phyloP scores from a whole-genome alignment of 2,888 invertebrate genomes.

The Caenorhabditis auriculariae region DNA sequence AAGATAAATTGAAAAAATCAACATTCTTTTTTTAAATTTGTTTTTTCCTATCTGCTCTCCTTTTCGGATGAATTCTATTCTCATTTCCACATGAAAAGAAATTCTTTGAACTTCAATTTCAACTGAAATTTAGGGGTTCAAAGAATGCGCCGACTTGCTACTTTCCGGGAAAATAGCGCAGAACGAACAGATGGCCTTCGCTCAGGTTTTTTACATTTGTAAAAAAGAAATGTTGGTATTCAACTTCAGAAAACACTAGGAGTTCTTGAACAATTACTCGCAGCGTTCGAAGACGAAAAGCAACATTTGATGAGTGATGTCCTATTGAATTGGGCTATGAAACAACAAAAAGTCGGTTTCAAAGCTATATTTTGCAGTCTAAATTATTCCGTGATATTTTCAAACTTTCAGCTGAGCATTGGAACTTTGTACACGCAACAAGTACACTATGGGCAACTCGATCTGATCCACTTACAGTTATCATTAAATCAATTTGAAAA shows the following conservation, averaged over 20 bases:
- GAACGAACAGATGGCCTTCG: constrained; percentile 41
- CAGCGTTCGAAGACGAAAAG: constrained; percentile 59
- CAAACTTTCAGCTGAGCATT: constrained; percentile 47
- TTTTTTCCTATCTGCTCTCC: too few species aligned
- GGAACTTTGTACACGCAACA: constrained; percentile 60
- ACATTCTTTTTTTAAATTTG: too few species aligned
- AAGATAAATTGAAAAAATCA: too few species aligned
- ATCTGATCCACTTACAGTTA: constrained; percentile 56
- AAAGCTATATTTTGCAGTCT: not conserved
- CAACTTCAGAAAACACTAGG: constrained; percentile 30
- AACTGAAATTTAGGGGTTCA: constrained; percentile 51
- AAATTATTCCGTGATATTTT: not conserved
- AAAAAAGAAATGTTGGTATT: constrained; percentile 1
- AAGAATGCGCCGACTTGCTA: constrained; percentile 58
- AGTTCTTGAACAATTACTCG: constrained; percentile 38
- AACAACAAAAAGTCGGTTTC: constrained; percentile 50
- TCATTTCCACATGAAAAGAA: too few species aligned
- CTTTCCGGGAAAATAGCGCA: constrained; percentile 47
- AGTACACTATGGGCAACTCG: constrained; percentile 55
- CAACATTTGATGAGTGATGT: constrained; percentile 62
- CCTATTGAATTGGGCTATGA: constrained; percentile 58
- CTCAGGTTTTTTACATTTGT: constrained; percentile 31
- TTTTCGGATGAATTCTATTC: too few species aligned
- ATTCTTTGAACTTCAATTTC: too few species aligned
- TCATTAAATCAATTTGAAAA: not conserved